Base-by-base conservation (phyloP, 2,888 invertebrate genomes). In the Alloplasta piceator region DNA sequence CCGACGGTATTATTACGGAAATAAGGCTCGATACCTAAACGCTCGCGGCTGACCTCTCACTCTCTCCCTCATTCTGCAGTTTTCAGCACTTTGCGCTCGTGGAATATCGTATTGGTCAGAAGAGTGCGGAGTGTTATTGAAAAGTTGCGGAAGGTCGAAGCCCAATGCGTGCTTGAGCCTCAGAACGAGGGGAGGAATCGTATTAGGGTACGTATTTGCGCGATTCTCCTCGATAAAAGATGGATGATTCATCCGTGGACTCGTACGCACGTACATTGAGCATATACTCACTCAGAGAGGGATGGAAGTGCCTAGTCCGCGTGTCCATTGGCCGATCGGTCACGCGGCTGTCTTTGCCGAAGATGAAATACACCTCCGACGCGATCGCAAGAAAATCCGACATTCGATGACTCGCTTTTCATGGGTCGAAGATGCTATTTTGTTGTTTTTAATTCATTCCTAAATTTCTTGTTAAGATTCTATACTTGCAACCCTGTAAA, bases 291-390 rank as follows among this genome's bases (percentile, higher is more conserved):
- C 9, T 41, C 36, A 43, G 12, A 4, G 50, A 67, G 66, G 66
- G 50, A 66, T 67, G 58, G 50, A 74, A 66, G 73, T 74, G 56
- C 74, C 58, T 66, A 66, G 50, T 74, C 74, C 58, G 61, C 46
- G n/a, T 38, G 38, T 26, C 41, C 14, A 38, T 36, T 84, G 89
- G 26, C 87, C 90, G 90, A 92, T 92, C 91, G 89, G 89, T 92
- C 91, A 90, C 90, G 87, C 46, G 83, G 86, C 90, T 92, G 92
- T 91, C 91, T 90, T 88, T 78, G 80, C 81, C 87, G 89, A 91
- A 92, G 92, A 92, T 92, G 90, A 91, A 92, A 91, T 90, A 91
- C 90, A 92, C 91, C 92, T 91, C 88, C 87, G 91, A 86, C 89
- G 26, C 26, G 89, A 87, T 84, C 85, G 48, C n/a, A n/a, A n/a